phyloP scores from a whole-genome alignment of 2,888 invertebrate species.

The Lithophane leautieri region DNA sequence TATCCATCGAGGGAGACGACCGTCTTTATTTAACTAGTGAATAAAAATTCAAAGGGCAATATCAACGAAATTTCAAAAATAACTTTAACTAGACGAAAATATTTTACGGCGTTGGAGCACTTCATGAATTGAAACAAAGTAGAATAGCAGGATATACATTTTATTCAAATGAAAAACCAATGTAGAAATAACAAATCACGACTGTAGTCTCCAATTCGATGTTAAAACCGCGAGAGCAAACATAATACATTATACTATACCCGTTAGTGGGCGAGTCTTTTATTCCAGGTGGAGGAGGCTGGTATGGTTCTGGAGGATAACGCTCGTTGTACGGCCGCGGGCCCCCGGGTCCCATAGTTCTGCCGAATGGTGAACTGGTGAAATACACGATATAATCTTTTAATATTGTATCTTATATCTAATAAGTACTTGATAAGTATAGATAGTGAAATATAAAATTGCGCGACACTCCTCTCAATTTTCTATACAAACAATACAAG shows the following conservation, averaged over 20 bases:
- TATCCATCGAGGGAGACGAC: conserved; percentile 66
- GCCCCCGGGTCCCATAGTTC: conserved; percentile 70
- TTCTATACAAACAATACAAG: not conserved
- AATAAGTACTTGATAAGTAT: not conserved
- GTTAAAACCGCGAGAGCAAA: conserved; percentile 53
- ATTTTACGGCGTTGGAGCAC: conserved; percentile 19
- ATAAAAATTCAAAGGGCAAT: conserved; percentile 34
- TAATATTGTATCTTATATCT: not conserved
- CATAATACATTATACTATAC: conserved; percentile 75
- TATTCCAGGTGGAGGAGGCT: conserved; percentile 91
- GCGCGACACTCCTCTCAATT: not conserved
- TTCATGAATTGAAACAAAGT: conserved; percentile 35
- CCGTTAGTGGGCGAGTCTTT: conserved; percentile 88
- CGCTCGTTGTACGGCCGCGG: conserved; percentile 75
- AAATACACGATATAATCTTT: conserved; percentile 19
- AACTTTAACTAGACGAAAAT: conserved; percentile 21
- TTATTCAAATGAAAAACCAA: conserved; percentile 43
- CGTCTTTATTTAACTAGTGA: conserved; percentile 39
- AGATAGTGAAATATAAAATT: conserved; percentile 1
- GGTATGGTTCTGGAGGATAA: conserved; percentile 83
- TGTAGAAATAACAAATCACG: conserved; percentile 40
- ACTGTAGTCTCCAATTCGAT: conserved; percentile 63
- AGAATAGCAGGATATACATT: conserved; percentile 33
- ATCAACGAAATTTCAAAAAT: conserved; percentile 29
- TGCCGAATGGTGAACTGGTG: conserved; percentile 76